These are phyloP conservation scores for Scaptomyza montana DNA, from an alignment of 1,140 invertebrate genomes.

Conservation along the genomic window DNA sequence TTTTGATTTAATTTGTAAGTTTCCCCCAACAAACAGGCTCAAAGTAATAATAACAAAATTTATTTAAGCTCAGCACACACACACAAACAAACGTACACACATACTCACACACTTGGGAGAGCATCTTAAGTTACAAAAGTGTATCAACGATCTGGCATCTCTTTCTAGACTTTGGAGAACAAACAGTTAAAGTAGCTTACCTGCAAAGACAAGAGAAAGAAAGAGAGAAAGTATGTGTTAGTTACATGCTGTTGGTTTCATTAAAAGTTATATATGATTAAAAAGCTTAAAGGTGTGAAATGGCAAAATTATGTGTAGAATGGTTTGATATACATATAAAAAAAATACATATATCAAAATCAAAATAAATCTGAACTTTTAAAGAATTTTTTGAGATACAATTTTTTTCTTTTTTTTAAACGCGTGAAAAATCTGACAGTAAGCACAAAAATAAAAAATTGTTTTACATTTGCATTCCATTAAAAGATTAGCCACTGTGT, in stretches of 20 bases:
- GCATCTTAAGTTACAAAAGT: conserved; percentile 4
- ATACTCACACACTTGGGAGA: conserved; percentile 12
- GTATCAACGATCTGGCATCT: conserved; percentile 8
- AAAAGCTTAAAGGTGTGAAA: background rate
- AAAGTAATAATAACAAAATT: conserved; percentile 63
- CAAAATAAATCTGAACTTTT: too few relatives aligned
- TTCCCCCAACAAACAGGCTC: conserved; percentile 21
- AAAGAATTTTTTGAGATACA: background rate
- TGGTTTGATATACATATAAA: too few relatives aligned
- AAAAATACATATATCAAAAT: too few relatives aligned
- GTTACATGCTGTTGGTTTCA: conserved; percentile 22
- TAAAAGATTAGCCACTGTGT: conserved; percentile 60
- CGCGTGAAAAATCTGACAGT: background rate
- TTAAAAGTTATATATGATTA: conserved; percentile 5
- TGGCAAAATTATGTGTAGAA: too few relatives aligned
- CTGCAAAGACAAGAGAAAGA: conserved; percentile 52
- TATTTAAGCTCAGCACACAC: conserved; percentile 53
- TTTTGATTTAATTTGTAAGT: conserved; percentile 72
- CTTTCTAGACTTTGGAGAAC: conserved; percentile 1
- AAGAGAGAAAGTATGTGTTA: conserved; percentile 22
- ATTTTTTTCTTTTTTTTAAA: too few relatives aligned
- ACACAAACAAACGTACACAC: conserved; percentile 25
- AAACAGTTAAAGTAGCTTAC: conserved; percentile 51
- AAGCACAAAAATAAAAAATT: background rate
- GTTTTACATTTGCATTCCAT: conserved; percentile 63